These are phyloP conservation scores for Sula dactylatra DNA, from an alignment of 2,113 vertebrate species.

Conservation along the genomic window DNA sequence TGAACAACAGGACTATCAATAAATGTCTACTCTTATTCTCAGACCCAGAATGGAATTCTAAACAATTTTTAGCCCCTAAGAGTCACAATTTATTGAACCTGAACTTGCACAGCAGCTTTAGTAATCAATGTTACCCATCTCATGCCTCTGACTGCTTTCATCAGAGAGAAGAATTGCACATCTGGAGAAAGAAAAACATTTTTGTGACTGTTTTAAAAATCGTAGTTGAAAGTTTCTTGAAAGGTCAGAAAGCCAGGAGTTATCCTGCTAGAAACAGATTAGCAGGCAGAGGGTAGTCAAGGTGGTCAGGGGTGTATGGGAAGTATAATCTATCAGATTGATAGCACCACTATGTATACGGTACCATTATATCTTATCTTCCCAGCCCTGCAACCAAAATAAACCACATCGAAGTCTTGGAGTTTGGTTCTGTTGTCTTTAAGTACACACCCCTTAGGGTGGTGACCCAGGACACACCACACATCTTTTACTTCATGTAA, in stretches of 20 bases:
- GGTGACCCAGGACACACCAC: constrained; percentile 50
- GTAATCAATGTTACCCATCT: constrained; percentile 12
- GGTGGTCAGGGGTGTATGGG: background rate
- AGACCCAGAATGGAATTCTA: background rate
- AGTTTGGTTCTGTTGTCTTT: constrained; percentile 57
- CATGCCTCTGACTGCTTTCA: background rate
- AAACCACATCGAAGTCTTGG: constrained; percentile 36
- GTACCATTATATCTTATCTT: constrained; percentile 63
- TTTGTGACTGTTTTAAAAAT: constrained; percentile 1
- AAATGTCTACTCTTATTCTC: background rate
- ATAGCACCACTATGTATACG: constrained; percentile 36
- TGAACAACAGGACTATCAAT: constrained; percentile 16
- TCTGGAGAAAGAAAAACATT: constrained; percentile 36
- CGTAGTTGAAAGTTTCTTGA: background rate
- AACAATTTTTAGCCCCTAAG: background rate
- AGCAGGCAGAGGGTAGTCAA: constrained; percentile 29
- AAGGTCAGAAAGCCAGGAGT: constrained; percentile 25
- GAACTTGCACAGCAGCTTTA: background rate
- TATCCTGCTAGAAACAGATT: constrained; percentile 20
- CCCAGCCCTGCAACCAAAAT: constrained; percentile 61
- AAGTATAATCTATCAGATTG: constrained; percentile 38
- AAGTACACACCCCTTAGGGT: constrained; percentile 52
- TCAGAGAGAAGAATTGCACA: background rate
- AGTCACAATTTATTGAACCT: constrained; percentile 19
- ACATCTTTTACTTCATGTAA: constrained; percentile 54